A percentile compares a stretch with the other conserved stretches of the same genome.
phyloP scores from a whole-genome alignment of 2,888 invertebrate genomes.

The Diplazon laetatorius region DNA sequence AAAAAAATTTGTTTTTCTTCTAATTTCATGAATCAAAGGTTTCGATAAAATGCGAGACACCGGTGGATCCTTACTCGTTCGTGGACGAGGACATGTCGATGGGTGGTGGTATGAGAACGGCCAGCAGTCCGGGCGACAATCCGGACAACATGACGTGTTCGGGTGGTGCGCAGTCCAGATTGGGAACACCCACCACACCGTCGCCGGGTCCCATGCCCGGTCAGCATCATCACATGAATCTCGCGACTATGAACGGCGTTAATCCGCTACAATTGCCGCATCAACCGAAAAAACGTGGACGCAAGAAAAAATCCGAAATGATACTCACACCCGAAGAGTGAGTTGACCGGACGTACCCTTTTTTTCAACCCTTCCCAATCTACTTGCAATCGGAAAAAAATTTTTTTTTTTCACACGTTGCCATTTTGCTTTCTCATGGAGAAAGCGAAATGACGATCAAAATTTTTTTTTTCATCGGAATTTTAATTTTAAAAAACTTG shows the following conservation, averaged over 20 bases:
- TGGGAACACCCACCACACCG: conserved; percentile 77
- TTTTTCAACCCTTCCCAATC: too few relatives aligned
- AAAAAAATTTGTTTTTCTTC: neutral
- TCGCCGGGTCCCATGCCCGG: conserved; percentile 73
- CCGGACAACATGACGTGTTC: conserved; percentile 78
- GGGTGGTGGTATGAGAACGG: conserved; percentile 84
- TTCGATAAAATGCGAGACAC: conserved; percentile 85
- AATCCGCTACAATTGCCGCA: conserved; percentile 78
- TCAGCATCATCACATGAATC: conserved; percentile 77
- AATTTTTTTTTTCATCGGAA: too few relatives aligned
- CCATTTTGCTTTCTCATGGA: too few relatives aligned
- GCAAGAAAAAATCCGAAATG: conserved; percentile 90
- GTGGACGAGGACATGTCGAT: conserved; percentile 90
- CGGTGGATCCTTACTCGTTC: conserved; percentile 92
- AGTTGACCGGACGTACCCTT: too few relatives aligned
- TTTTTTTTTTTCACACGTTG: too few relatives aligned
- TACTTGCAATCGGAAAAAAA: too few relatives aligned
- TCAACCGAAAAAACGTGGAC: conserved; percentile 91
- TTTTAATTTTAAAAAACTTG: too few relatives aligned
- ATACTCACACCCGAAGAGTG: conserved; percentile 83
- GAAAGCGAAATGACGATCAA: too few relatives aligned
- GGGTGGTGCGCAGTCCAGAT: conserved; percentile 71
- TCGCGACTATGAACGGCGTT: conserved; percentile 78
- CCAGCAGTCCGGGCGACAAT: conserved; percentile 82
- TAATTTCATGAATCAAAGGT: conserved; percentile 69